Evolutionary conservation across 1,140 invertebrate species (phyloP).

Genomic region (Zaprionus lachaisei): DNA sequence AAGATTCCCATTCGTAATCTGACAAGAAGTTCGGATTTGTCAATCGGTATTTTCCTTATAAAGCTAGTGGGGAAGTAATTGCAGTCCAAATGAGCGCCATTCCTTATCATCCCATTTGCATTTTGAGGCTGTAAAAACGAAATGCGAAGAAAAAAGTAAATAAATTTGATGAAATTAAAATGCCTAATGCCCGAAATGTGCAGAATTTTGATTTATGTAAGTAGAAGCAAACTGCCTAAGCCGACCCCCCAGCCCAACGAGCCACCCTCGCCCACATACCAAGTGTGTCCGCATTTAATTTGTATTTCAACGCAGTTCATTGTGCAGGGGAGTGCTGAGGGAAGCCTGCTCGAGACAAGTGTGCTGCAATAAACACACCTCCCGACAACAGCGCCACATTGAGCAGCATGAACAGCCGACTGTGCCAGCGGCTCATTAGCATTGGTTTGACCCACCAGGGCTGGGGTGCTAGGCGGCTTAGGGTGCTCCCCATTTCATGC

Average conservation of each 20-base stretch:
- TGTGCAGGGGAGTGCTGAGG: not conserved
- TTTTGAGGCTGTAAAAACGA: slow-evolving; percentile 24
- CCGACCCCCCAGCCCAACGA: not conserved
- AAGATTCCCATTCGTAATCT: not conserved
- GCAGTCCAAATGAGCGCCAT: slow-evolving; percentile 18
- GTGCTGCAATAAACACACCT: slow-evolving; percentile 48
- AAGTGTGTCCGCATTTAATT: slow-evolving; percentile 46
- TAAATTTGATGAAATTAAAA: slow-evolving; percentile 39
- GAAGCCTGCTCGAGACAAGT: slow-evolving; percentile 28
- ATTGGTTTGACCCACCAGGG: slow-evolving; percentile 22
- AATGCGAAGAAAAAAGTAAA: slow-evolving; percentile 14
- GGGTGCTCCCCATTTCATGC: not conserved
- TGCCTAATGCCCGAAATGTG: slow-evolving; percentile 48
- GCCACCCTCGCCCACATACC: not conserved
- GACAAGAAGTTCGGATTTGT: not conserved
- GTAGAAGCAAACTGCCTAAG: slow-evolving; percentile 6
- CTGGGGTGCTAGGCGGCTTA: not conserved
- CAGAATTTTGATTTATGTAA: slow-evolving; percentile 57
- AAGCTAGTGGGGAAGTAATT: not conserved
- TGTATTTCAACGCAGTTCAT: slow-evolving; percentile 47
- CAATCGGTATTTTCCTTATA: not conserved
- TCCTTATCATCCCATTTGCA: slow-evolving; percentile 50
- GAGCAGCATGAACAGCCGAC: not conserved
- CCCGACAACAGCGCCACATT: slow-evolving; percentile 15
- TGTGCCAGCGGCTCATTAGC: slow-evolving; percentile 20